Percentiles rank a stretch among this genome's conserved stretches.
Evolutionary conservation across 2,113 vertebrate species (phyloP).

Genomic region (Stigmatopora argus): DNA sequence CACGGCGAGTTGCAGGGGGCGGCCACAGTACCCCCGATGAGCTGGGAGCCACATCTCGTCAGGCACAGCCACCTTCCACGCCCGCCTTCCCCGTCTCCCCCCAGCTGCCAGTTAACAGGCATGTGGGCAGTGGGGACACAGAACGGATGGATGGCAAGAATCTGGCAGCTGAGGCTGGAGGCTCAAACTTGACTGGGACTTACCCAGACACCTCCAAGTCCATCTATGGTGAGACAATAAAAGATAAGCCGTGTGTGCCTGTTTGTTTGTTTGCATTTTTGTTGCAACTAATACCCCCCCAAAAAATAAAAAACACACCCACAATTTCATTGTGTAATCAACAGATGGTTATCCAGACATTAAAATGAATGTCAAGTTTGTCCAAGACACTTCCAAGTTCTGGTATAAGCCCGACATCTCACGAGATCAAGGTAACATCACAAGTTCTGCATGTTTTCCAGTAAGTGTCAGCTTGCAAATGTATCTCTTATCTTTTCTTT

Average conservation of each 20-base stretch:
- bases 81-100: constrained; percentile 77
- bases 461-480: background rate
- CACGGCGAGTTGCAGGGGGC: constrained; percentile 47
- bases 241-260: background rate
- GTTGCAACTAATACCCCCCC: too few relatives aligned
- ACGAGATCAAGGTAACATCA: constrained; percentile 83
- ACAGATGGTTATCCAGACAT: constrained; percentile 89
- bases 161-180: constrained; percentile 68
- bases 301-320: background rate
- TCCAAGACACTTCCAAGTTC: constrained; percentile 96
- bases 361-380: constrained; percentile 92
- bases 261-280: background rate
- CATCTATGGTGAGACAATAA: constrained; percentile 77
- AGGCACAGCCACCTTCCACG: constrained; percentile 75
- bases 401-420: constrained; percentile 98
- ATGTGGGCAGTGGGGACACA: constrained; percentile 78
- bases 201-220: constrained; percentile 84
- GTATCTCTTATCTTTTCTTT: background rate
- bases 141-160: constrained; percentile 81
- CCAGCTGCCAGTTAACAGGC: constrained; percentile 82
- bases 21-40: constrained; percentile 79
- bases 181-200: constrained; percentile 72
- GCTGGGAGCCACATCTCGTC: constrained; percentile 74
- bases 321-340: constrained; percentile 18
- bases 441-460: background rate